Evolutionary conservation across 2,888 invertebrate species (phyloP), one percentile per base, ranked within the genome.

Genomic region (Volucella bombylans): DNA sequence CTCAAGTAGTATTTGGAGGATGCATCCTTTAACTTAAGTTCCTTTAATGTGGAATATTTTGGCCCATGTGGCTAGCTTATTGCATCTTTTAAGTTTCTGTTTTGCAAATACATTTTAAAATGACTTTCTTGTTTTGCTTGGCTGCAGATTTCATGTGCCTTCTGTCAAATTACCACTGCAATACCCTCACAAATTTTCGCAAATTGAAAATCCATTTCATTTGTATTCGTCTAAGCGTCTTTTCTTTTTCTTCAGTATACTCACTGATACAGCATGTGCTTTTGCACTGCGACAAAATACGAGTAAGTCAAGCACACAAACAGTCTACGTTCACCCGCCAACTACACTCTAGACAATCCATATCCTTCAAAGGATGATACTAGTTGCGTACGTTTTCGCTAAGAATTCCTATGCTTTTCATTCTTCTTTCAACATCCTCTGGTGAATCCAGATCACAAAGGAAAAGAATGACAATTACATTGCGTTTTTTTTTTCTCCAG

Each of bases 361-460:
- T 65, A 65, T 49, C 49, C 59, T 55, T 83, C 74, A 83, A 79
- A 80, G 69, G 62, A 77, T 72, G 76, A 85, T 81, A 81, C 81
- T 81, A 76, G 81, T 81, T 64, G 80, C 72, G 64, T 85, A 85
- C 85, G 72, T 68, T 81, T 85, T 76, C 76, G 76, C 72, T 54
- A 62, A 72, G 81, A 55, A 76, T 76, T 67, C 47, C 67, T 67
- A 62, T 72, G 72, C 85, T 81, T 81, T 41, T 57, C 71, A 67
- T 76, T 81, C 67, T 81, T 72, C 47, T 61, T 73, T 67, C 61
- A 73, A 61, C 72, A 72, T 72, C 67, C 67, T 57, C 61, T 47
- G 50, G 43, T 72, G 67, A 18, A 72, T 50, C 43, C 39, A 65
- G 11, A 39, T 38, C 79, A 78, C 85, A 85, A 77, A 85, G 76